phyloP scores from a whole-genome alignment of 2,113 vertebrate genomes.

The Oenanthe oenanthe region DNA sequence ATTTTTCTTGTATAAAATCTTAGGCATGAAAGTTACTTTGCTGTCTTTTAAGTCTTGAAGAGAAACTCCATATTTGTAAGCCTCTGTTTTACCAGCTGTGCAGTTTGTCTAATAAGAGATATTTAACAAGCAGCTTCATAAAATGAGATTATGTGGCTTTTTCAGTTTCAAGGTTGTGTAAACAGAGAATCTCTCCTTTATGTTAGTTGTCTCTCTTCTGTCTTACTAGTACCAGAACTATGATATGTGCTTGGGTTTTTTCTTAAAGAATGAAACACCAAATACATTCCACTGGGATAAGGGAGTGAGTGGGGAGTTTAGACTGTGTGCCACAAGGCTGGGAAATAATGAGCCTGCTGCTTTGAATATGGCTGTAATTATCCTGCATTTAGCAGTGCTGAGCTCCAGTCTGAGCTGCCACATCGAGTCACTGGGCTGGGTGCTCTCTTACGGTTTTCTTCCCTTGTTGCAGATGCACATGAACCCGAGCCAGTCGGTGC shows the following conservation, averaged over 20 bases:
- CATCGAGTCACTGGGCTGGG: accelerated
- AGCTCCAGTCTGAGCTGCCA: not conserved
- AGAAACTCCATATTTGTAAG: not conserved
- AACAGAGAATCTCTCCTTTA: not conserved
- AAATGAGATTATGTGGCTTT: not conserved
- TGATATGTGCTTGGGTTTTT: not conserved
- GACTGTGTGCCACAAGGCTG: not conserved
- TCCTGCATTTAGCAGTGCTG: not conserved
- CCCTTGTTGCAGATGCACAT: conserved; percentile 81
- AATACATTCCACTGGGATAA: not conserved
- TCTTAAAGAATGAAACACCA: not conserved
- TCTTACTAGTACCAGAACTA: not conserved
- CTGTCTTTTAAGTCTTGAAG: not conserved
- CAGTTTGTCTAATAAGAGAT: not conserved
- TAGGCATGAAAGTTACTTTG: not conserved
- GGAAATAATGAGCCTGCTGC: not conserved
- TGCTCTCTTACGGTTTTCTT: accelerated
- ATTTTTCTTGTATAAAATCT: not conserved
- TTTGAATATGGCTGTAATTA: not conserved
- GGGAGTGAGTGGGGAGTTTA: not conserved
- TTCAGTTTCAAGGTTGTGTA: not conserved
- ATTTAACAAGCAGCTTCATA: not conserved
- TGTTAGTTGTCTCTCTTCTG: not conserved
- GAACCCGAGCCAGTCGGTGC: conserved; percentile 84
- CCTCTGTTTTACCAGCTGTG: not conserved